Evolutionary conservation across 2,888 invertebrate species (phyloP), one percentile per base, ranked within the genome.

Genomic region (Galerucella pusilla): DNA sequence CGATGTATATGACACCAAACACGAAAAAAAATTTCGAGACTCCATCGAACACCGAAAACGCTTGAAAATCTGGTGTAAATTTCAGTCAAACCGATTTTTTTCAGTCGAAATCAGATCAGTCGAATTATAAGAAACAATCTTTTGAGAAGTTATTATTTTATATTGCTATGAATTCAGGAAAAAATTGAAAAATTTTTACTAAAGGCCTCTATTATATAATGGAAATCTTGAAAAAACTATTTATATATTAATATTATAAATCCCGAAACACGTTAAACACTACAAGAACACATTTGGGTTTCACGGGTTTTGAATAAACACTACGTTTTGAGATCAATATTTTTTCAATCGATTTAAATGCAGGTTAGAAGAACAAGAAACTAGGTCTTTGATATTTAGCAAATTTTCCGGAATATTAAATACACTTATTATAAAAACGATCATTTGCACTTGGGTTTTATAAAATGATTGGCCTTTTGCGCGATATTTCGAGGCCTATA

Each of bases 51-150:
- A 82, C 81, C 82, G 77, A 81, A 80, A 78, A 66, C 75, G 75
- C 76, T 74, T 77, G 75, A 79, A 81, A 82, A 81, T 81, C 69
- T 83, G 84, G 83, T 85, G 84, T 84, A 81, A 79, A 82, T 80
- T 84, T 84, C 84, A 84, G 84, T 84, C 84, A 79, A 82, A 78
- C 82, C 80, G 82, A 82, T 83, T 81, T 77, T 82, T 71, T 79
- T 86, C 86, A 86, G 86, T 86, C 86, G 81, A 85, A 80, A 42
- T 77, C 75, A 75, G 78, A 42, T 77, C 75, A 77, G 78, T 75
- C 75, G 65, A 86, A 86, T 85, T 61, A 69, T 57, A 77, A 75
- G 81, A 81, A 82, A 85, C 87, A 87, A 87, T 87, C 87, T 87
- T 80, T 78, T 84, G 79, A 82, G 81, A 79, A 81, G 77, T 84